phyloP scores from a whole-genome alignment of 2,113 vertebrate species.

The Odobenus rosmarus region DNA sequence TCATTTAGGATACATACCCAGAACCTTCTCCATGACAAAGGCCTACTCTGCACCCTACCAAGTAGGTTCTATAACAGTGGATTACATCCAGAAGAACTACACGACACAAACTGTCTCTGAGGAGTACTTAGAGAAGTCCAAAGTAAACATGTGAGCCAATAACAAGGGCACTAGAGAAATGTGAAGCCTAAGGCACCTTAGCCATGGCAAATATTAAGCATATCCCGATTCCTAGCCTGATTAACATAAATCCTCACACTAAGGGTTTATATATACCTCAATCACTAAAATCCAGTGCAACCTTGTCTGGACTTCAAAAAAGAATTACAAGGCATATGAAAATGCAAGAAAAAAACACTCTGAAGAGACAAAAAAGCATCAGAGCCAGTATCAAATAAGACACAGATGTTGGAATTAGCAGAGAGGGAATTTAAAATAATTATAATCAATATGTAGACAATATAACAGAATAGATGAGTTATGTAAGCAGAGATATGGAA shows the following conservation, averaged over 20 bases:
- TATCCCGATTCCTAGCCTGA: neutral
- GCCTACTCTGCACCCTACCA: neutral
- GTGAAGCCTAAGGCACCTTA: neutral
- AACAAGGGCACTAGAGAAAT: neutral
- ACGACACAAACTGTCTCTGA: neutral
- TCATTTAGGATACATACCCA: neutral
- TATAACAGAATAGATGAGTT: neutral
- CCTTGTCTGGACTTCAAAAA: neutral
- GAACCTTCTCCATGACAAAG: neutral
- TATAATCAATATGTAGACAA: neutral
- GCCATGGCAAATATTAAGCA: neutral
- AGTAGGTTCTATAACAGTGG: neutral
- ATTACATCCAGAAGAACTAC: neutral
- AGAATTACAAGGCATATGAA: neutral
- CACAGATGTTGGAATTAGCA: neutral
- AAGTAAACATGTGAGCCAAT: neutral
- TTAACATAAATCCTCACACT: neutral
- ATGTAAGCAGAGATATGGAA: neutral
- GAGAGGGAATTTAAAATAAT: neutral
- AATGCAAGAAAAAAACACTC: neutral
- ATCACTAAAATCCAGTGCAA: neutral
- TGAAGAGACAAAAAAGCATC: neutral
- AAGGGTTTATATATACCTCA: neutral
- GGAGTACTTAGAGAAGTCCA: neutral
- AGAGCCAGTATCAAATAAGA: neutral